These are phyloP conservation scores for Rhadinocentrus ornatus DNA, from an alignment of 2,797 vertebrate genomes.

Conservation along the genomic window DNA sequence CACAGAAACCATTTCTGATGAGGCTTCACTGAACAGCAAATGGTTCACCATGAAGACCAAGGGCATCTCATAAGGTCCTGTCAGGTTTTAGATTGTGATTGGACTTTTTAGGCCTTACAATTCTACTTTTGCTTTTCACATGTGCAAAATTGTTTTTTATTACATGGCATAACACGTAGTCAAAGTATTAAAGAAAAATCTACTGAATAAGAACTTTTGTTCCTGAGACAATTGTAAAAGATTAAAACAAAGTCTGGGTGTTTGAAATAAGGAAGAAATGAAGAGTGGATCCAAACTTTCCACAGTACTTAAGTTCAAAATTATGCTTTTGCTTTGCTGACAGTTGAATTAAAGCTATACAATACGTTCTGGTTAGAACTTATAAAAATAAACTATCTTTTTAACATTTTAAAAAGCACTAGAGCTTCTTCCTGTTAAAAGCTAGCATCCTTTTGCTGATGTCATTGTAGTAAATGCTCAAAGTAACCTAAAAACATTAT, in stretches of 20 bases:
- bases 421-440: background rate
- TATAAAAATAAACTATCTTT: background rate
- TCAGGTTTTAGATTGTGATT: background rate
- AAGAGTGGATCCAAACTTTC: background rate
- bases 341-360: background rate
- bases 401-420: background rate
- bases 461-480: too few relatives aligned
- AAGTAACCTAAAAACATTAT: background rate
- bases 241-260: background rate
- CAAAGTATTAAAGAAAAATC: background rate
- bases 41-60: background rate
- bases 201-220: background rate
- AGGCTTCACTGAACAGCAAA: background rate
- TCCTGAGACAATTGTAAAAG: background rate
- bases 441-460: background rate
- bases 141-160: too few relatives aligned
- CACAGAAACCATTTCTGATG: background rate
- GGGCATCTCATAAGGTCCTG: background rate
- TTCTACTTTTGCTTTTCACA: too few relatives aligned
- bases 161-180: background rate
- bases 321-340: background rate
- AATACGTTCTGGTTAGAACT: background rate
- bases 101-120: too few relatives aligned
- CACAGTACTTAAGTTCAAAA: background rate
- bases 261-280: background rate